Conservation (phyloP, 2,797 vertebrate species). For the Trachops cirrhosus region DNA sequence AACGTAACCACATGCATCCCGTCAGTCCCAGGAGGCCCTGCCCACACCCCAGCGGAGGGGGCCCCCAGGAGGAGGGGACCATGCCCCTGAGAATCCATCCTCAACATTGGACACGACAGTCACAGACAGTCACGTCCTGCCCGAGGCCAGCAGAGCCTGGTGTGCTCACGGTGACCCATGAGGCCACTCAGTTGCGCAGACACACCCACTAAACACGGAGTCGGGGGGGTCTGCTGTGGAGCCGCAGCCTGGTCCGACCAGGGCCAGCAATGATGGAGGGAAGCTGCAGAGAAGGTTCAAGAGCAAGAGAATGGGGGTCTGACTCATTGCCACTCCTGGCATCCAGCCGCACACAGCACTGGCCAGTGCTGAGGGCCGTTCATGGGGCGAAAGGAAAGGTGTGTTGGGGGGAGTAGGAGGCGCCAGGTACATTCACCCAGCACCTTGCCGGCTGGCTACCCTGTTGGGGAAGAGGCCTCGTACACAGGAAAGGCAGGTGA, state of each 20-base stretch:
- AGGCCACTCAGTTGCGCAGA: background rate
- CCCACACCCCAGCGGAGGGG: too few relatives aligned
- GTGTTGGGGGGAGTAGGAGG: background rate
- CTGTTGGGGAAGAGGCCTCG: background rate
- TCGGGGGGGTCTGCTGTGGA: background rate
- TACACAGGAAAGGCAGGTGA: background rate
- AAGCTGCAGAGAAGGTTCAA: background rate
- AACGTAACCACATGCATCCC: too few relatives aligned
- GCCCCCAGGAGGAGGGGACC: background rate
- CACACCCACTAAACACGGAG: fast-evolving
- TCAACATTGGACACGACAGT: background rate
- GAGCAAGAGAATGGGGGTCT: background rate
- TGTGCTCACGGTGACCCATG: background rate
- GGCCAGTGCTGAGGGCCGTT: fast-evolving
- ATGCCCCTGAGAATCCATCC: background rate
- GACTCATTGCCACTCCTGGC: background rate
- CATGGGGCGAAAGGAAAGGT: background rate
- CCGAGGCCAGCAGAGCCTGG: fast-evolving
- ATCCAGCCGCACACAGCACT: fast-evolving
- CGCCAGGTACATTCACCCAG: background rate
- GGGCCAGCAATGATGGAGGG: background rate
- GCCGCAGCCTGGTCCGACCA: background rate
- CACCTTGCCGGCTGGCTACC: background rate
- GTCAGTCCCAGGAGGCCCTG: background rate
- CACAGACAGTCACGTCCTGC: background rate